phyloP scores from a whole-genome alignment of 1,140 invertebrate genomes.

The Gyrodactylus salaris region DNA sequence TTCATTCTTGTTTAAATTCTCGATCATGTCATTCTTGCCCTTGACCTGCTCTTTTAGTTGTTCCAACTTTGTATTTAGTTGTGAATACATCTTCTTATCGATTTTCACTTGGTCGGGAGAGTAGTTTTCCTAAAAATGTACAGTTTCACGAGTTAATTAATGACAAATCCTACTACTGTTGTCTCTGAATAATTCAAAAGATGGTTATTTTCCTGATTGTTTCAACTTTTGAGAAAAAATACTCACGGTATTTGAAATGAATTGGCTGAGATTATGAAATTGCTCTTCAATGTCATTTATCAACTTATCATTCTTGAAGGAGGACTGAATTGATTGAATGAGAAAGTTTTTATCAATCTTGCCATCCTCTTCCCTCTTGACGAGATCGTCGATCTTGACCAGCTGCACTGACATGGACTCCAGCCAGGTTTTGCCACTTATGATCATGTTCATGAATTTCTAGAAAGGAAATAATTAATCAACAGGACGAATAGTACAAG shows the following conservation, averaged over 20 bases:
- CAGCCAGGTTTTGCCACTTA: background rate
- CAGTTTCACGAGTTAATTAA: no score
- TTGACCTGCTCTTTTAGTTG: background rate
- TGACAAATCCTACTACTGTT: no score
- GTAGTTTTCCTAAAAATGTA: background rate
- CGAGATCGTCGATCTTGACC: background rate
- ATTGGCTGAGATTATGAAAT: no score
- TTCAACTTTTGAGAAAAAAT: no score
- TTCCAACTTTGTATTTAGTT: background rate
- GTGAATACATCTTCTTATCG: background rate
- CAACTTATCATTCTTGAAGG: background rate
- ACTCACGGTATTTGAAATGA: no score
- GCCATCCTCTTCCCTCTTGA: background rate
- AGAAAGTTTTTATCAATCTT: background rate
- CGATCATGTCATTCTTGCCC: background rate
- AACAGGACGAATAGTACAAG: no score
- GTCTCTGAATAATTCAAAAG: no score
- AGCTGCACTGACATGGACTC: background rate
- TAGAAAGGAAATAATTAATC: background rate
- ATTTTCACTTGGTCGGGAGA: background rate
- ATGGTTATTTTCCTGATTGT: no score
- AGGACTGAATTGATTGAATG: background rate
- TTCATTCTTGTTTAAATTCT: background rate
- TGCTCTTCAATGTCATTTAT: background rate
- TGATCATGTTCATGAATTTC: background rate